These are phyloP conservation scores for Megaceryle maxima DNA, from an alignment of 2,113 vertebrate genomes.

Conservation along the genomic window DNA sequence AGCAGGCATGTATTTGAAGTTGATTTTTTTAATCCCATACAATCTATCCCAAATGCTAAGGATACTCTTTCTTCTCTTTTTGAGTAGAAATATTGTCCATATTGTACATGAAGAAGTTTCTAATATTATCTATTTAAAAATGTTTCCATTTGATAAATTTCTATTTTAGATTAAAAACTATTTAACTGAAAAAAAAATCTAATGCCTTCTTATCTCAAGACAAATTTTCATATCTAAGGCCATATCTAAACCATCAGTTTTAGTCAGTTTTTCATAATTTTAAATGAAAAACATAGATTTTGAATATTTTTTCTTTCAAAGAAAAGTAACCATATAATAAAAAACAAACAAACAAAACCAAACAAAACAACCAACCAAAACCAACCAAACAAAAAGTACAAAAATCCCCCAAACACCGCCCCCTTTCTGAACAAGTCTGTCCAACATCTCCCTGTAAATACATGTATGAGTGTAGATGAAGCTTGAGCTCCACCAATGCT, in stretches of 20 bases:
- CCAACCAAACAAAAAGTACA: no score
- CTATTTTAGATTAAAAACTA: neutral
- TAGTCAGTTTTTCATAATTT: neutral
- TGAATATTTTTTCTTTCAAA: neutral
- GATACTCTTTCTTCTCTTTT: neutral
- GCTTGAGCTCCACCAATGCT: neutral
- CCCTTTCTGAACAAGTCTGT: neutral
- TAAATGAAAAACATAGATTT: neutral
- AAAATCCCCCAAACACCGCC: no score
- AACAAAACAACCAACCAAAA: no score
- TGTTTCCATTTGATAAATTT: neutral
- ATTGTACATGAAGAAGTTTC: neutral
- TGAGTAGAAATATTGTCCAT: neutral
- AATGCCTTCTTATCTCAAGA: neutral
- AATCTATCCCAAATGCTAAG: neutral
- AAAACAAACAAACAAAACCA: neutral
- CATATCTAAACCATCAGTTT: fast-evolving
- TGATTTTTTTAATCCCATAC: neutral
- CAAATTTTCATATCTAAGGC: neutral
- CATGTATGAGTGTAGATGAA: neutral
- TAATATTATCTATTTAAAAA: neutral
- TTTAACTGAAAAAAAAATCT: neutral
- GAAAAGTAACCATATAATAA: neutral
- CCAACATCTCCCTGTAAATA: neutral
- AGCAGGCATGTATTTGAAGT: neutral